These are phyloP conservation scores for Amazonetta brasiliensis DNA, from an alignment of 2,797 vertebrate species.

Conservation along the genomic window DNA sequence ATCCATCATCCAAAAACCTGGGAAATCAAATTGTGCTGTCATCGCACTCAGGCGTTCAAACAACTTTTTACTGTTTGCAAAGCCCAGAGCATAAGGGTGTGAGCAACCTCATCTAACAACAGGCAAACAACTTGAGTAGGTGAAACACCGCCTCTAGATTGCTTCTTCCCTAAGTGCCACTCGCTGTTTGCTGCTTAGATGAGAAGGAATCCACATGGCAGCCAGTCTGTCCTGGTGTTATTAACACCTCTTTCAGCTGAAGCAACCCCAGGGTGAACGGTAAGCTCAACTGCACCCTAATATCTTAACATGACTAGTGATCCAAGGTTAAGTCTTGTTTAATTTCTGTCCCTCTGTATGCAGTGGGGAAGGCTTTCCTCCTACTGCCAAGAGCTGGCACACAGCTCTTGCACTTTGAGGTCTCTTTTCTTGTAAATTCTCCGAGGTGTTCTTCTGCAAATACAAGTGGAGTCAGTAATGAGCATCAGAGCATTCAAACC, in stretches of 20 bases:
- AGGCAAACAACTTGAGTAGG: not conserved
- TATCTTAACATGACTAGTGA: not conserved
- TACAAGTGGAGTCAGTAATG: accelerated
- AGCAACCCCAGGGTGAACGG: not conserved
- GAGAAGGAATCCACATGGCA: not conserved
- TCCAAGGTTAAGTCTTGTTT: not conserved
- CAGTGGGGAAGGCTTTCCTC: not conserved
- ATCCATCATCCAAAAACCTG: not conserved
- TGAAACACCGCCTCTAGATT: not conserved
- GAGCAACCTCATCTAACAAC: not conserved
- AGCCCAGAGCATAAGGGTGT: not conserved
- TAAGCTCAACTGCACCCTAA: not conserved
- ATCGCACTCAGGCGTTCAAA: not conserved
- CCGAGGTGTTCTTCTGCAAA: not conserved
- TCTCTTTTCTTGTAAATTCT: not conserved
- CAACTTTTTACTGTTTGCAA: not conserved
- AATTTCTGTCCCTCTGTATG: no score
- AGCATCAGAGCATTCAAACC: not conserved
- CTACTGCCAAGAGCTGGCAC: no score
- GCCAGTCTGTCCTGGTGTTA: no score
- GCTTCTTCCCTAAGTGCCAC: not conserved
- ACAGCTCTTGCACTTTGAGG: not conserved
- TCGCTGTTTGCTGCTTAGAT: not conserved
- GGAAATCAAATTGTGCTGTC: not conserved
- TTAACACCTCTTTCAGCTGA: not conserved